These are phyloP conservation scores for Rhegmatorhina hoffmannsi DNA, from an alignment of 2,113 vertebrate species.

Conservation along the genomic window DNA sequence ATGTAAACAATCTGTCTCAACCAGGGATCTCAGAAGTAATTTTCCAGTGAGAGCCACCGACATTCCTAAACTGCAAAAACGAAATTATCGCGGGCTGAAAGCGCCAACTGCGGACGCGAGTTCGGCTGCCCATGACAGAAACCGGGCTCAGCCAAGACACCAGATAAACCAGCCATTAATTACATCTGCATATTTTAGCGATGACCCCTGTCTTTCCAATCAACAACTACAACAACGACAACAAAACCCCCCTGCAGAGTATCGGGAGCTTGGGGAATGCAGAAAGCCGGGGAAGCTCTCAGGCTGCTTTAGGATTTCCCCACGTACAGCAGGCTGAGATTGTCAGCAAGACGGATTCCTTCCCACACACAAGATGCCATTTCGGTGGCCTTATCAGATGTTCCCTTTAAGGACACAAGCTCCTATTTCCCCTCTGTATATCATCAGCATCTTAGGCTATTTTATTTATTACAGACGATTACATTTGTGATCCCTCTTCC, in stretches of 20 bases:
- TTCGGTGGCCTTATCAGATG: conserved; percentile 43
- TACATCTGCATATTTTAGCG: background rate
- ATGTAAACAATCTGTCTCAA: background rate
- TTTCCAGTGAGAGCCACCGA: conserved; percentile 29
- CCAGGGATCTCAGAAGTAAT: conserved; percentile 5
- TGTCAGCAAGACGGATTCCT: conserved; percentile 53
- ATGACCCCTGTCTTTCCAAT: background rate
- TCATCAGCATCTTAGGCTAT: conserved; percentile 39
- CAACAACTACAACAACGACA: background rate
- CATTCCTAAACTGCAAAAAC: conserved; percentile 19
- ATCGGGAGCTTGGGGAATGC: background rate
- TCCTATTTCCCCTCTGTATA: conserved; percentile 10
- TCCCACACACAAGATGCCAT: conserved; percentile 35
- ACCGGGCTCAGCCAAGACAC: background rate
- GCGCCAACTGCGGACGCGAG: background rate
- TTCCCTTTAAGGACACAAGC: conserved; percentile 51
- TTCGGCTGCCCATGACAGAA: background rate
- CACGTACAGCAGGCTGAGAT: conserved; percentile 29
- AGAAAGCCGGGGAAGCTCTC: background rate
- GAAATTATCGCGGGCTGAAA: background rate
- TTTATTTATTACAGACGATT: conserved; percentile 71
- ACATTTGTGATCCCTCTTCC: conserved; percentile 64
- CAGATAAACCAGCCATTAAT: background rate
- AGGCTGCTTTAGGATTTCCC: conserved; percentile 54
- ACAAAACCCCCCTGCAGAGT: background rate